Evolutionary conservation across 2,113 vertebrate species (phyloP).

Genomic region (human (Homo sapiens)): GRCh38 chr2:57053501-57054000

Average conservation of each 20-base stretch:
- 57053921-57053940: conserved; percentile 6
- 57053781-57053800: background rate
- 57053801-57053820: background rate
- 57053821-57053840: background rate
- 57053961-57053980: conserved; percentile 31
- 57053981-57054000: conserved; percentile 4
- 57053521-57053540: background rate
- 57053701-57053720: background rate
- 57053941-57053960: background rate
- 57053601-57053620: background rate
- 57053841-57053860: conserved; percentile 24
- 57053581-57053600: background rate
- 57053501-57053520: background rate
- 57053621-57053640: background rate
- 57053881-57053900: conserved; percentile 42
- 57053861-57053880: background rate
- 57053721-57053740: background rate
- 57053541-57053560: background rate
- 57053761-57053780: background rate
- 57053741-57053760: conserved; percentile 7
- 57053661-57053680: background rate
- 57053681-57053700: conserved; percentile 9
- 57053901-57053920: conserved; percentile 12
- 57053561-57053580: background rate
- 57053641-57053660: background rate